Evolutionary conservation across 2,113 vertebrate species (phyloP).

Genomic region (Anolis carolinensis): DNA sequence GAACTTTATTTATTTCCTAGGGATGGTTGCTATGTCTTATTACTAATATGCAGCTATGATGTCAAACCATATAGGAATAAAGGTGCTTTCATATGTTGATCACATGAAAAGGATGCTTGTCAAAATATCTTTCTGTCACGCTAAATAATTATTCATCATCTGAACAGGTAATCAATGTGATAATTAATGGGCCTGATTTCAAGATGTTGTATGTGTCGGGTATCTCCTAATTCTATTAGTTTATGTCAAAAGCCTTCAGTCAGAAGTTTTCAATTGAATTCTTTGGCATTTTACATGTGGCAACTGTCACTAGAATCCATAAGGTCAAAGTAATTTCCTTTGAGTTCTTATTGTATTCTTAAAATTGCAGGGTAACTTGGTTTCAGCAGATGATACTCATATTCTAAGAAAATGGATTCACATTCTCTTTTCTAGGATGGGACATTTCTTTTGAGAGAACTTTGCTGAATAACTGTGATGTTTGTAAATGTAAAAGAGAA

Average conservation of each 20-base stretch:
- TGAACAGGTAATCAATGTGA: slow-evolving; percentile 21
- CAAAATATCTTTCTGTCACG: slow-evolving; percentile 6
- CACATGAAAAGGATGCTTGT: slow-evolving; percentile 9
- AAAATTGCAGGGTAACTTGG: slow-evolving; percentile 15
- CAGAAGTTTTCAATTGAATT: slow-evolving; percentile 11
- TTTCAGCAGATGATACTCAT: slow-evolving; percentile 1
- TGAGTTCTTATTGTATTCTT: neutral
- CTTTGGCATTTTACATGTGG: slow-evolving; percentile 8
- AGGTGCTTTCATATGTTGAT: neutral
- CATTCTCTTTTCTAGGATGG: slow-evolving; percentile 28
- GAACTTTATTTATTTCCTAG: neutral
- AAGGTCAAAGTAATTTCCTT: slow-evolving; percentile 8
- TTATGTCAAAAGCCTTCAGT: slow-evolving; percentile 9
- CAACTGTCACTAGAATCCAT: slow-evolving; percentile 7
- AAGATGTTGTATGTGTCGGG: neutral
- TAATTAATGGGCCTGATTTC: neutral
- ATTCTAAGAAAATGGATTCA: neutral
- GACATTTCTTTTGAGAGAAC: slow-evolving; percentile 6
- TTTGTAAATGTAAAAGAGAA: slow-evolving; percentile 16
- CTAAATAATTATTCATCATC: slow-evolving; percentile 13
- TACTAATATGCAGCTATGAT: neutral
- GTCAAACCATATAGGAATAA: neutral
- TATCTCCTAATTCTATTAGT: neutral
- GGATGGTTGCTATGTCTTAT: neutral
- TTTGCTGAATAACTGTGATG: slow-evolving; percentile 28